These are phyloP conservation scores for Taurulus bubalis DNA, from an alignment of 2,113 vertebrate species.

Conservation along the genomic window DNA sequence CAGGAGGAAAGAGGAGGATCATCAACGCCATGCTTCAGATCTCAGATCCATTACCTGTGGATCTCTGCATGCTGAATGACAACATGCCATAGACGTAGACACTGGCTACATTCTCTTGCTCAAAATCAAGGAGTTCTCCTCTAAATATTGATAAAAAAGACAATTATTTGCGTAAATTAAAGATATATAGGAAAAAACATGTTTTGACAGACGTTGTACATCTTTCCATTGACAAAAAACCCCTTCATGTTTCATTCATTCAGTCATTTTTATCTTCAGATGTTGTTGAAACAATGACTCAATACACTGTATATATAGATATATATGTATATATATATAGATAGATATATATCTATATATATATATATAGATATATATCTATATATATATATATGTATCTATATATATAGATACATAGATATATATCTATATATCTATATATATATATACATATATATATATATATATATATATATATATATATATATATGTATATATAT, in stretches of 20 bases:
- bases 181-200: background rate
- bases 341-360: no score
- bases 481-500: background rate
- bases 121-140: background rate
- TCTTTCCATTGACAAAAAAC: background rate
- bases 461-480: no score
- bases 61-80: slow-evolving; percentile 18
- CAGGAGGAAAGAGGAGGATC: slow-evolving; percentile 41
- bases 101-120: background rate
- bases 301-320: background rate
- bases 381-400: no score
- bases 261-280: background rate
- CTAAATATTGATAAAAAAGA: background rate
- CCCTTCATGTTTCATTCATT: background rate
- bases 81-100: background rate
- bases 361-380: no score
- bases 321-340: no score
- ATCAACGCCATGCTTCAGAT: slow-evolving; percentile 25
- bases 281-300: background rate
- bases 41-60: slow-evolving; percentile 28
- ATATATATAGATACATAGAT: no score
- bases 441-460: no score
- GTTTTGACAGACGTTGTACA: background rate
- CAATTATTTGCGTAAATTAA: background rate
- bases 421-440: no score